A percentile compares a stretch with the other conserved stretches of the same genome.
Conservation (phyloP, 2,888 invertebrate genomes). For the Ormyrus nitidulus region DNA sequence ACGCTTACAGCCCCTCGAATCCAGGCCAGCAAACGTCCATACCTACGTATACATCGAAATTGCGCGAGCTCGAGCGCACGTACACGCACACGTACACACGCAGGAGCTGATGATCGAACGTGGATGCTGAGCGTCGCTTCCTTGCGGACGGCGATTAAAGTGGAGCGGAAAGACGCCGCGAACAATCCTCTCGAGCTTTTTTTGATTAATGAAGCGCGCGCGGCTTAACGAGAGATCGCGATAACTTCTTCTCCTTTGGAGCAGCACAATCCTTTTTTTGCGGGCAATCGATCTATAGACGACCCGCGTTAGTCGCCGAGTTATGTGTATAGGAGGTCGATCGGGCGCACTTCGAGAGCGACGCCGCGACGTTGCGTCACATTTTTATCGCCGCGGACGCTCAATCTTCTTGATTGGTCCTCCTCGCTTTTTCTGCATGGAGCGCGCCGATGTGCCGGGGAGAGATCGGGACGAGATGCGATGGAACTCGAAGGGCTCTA, state of each 20-base stretch:
- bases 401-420: conserved; percentile 3
- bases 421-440: neutral
- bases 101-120: neutral
- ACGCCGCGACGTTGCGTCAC: conserved; percentile 4
- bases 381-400: neutral
- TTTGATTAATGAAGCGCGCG: conserved; percentile 61
- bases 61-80: no score
- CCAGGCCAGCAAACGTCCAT: no score
- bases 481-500: no score
- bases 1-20: no score
- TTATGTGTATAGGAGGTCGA: neutral
- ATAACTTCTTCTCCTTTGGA: neutral
- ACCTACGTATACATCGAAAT: no score
- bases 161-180: neutral
- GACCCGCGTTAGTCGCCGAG: neutral
- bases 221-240: conserved; percentile 54
- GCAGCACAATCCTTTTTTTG: no score
- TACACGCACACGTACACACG: no score
- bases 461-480: no score
- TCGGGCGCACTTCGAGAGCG: conserved; percentile 11
- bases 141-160: neutral
- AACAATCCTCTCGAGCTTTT: conserved; percentile 36
- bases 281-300: conserved; percentile 8
- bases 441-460: no score
- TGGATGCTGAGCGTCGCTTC: neutral